Evolutionary conservation across 1,140 invertebrate species (phyloP).

Genomic region (Procambarus clarkii): DNA sequence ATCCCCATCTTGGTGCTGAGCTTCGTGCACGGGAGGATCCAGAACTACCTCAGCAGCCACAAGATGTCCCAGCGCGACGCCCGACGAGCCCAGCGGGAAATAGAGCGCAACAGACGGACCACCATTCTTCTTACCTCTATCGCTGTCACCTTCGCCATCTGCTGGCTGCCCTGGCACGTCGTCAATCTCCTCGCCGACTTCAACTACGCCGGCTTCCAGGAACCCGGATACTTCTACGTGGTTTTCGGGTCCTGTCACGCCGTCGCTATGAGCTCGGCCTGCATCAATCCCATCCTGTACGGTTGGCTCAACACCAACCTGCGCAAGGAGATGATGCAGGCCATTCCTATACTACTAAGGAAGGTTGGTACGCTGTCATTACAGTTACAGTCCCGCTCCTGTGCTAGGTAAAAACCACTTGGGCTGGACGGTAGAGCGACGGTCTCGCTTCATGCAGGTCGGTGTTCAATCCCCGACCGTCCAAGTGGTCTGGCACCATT

Average conservation of each 20-base stretch:
- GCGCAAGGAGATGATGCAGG: slow-evolving; percentile 74
- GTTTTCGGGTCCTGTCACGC: slow-evolving; percentile 79
- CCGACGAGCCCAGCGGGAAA: slow-evolving; percentile 75
- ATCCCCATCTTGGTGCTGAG: slow-evolving; percentile 79
- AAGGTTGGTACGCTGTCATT: slow-evolving; percentile 29
- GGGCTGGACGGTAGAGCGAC: no score
- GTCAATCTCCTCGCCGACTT: slow-evolving; percentile 78
- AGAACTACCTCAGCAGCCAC: slow-evolving; percentile 75
- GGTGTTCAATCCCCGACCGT: no score
- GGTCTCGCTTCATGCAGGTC: no score
- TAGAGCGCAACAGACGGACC: slow-evolving; percentile 78
- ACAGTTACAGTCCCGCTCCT: no score
- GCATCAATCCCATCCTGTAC: slow-evolving; percentile 79
- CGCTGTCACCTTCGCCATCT: slow-evolving; percentile 77
- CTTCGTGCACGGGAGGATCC: slow-evolving; percentile 79
- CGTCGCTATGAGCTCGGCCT: slow-evolving; percentile 79
- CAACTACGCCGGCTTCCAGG: slow-evolving; percentile 61
- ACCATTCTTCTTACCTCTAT: slow-evolving; percentile 78
- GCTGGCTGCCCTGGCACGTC: slow-evolving; percentile 79
- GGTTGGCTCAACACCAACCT: slow-evolving; percentile 80
- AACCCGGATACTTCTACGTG: slow-evolving; percentile 72
- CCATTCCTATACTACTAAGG: slow-evolving; percentile 32
- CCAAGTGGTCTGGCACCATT: no score
- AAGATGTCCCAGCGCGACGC: slow-evolving; percentile 68
- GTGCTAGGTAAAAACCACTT: no score